A percentile compares a stretch with the other conserved stretches of the same genome.
Evolutionary conservation across 2,888 invertebrate species (phyloP).

Genomic region (Cephus rjabovi): DNA sequence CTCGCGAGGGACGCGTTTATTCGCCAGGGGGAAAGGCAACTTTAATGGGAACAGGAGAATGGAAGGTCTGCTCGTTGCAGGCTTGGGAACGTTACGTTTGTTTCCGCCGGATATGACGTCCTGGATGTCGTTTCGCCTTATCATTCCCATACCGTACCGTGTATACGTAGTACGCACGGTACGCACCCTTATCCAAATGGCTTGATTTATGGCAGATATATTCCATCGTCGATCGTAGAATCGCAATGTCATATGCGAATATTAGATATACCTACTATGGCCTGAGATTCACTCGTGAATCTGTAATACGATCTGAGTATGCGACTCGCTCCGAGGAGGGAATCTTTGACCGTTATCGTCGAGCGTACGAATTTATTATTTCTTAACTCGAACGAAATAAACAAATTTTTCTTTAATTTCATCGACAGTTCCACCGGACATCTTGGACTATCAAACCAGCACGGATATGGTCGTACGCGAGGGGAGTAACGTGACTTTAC

Average conservation of each 20-base stretch:
- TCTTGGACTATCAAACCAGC: conserved; percentile 85
- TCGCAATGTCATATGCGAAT: neutral
- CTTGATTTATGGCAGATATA: conserved; percentile 42
- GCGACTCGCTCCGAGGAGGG: neutral
- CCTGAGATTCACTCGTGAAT: neutral
- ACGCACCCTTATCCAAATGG: conserved; percentile 16
- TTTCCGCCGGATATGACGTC: conserved; percentile 46
- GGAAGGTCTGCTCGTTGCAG: conserved; percentile 14
- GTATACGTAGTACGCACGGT: neutral
- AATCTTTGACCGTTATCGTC: neutral
- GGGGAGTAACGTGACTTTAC: conserved; percentile 85
- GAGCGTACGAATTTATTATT: neutral
- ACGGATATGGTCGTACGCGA: conserved; percentile 89
- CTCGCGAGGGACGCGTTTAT: conserved; percentile 53
- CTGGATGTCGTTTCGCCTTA: conserved; percentile 47
- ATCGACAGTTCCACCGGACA: conserved; percentile 82
- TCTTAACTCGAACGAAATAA: neutral
- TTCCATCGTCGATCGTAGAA: conserved; percentile 6
- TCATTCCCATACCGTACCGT: conserved; percentile 27
- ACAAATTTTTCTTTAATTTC: conserved; percentile 11
- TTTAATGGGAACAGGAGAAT: conserved; percentile 13
- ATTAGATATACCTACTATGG: neutral
- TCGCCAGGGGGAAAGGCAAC: conserved; percentile 9
- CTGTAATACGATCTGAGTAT: neutral
- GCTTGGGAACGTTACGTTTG: conserved; percentile 27